These are phyloP conservation scores for Polymixis flavicincta DNA, from an alignment of 2,888 invertebrate species.

Conservation along the genomic window DNA sequence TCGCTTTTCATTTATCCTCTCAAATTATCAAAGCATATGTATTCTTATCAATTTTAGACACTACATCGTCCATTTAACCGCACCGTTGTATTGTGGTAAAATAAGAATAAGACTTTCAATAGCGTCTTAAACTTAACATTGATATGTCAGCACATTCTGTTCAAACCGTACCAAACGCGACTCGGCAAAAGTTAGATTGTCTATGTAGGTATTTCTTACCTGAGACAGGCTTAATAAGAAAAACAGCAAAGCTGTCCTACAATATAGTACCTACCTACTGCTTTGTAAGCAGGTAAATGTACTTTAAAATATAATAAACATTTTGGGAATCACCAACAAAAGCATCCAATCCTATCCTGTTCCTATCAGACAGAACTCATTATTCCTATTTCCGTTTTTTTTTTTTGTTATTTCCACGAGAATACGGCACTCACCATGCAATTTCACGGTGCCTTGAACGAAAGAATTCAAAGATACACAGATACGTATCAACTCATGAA, in stretches of 20 bases:
- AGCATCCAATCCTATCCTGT: constrained; percentile 62
- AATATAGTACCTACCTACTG: neutral
- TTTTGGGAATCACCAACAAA: constrained; percentile 62
- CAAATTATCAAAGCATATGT: neutral
- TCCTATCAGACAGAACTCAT: constrained; percentile 66
- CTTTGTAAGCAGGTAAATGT: constrained; percentile 42
- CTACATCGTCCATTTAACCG: too few species aligned
- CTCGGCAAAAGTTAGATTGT: neutral
- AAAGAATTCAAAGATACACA: constrained; percentile 68
- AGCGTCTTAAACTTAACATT: neutral
- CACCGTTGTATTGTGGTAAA: neutral
- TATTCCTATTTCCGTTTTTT: constrained; percentile 67
- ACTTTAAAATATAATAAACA: constrained; percentile 62
- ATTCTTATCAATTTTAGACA: neutral
- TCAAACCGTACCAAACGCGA: neutral
- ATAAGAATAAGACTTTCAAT: neutral
- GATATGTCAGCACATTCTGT: constrained; percentile 2
- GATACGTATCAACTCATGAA: constrained; percentile 65
- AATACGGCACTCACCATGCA: constrained; percentile 68
- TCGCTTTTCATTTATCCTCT: neutral
- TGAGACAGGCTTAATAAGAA: constrained; percentile 7
- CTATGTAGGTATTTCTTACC: neutral
- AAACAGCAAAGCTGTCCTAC: constrained; percentile 1
- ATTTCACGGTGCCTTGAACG: constrained; percentile 75
- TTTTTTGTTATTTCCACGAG: constrained; percentile 68